These are phyloP conservation scores for Dasyurus viverrinus DNA, from an alignment of 2,113 vertebrate species.

Conservation along the genomic window DNA sequence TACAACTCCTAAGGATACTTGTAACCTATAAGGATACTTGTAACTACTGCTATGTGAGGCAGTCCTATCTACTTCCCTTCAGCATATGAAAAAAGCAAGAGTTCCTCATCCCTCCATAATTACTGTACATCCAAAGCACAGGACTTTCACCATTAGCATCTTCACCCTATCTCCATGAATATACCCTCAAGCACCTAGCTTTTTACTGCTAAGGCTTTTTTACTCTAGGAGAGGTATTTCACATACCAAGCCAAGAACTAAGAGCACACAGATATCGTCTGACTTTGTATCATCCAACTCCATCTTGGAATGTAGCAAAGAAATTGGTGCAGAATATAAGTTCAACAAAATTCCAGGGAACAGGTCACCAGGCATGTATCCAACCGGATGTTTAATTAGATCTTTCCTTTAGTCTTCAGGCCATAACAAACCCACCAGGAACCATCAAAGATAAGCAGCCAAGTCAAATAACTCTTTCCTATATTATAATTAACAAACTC, in stretches of 20 bases:
- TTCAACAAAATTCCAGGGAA: background rate
- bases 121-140: background rate
- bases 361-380: background rate
- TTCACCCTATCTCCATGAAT: background rate
- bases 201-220: background rate
- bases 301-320: background rate
- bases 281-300: background rate
- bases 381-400: background rate
- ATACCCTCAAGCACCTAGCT: background rate
- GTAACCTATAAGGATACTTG: too few relatives aligned
- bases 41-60: background rate
- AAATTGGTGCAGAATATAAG: background rate
- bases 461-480: background rate
- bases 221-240: background rate
- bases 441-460: too few relatives aligned
- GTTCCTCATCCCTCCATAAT: background rate
- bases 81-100: background rate
- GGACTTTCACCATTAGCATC: background rate
- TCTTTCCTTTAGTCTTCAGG: background rate
- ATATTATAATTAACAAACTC: background rate
- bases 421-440: background rate
- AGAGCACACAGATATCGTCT: background rate
- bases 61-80: background rate
- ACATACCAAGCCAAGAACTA: background rate
- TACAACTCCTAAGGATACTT: background rate